Percentiles rank a stretch among this genome's conserved stretches.
These are phyloP conservation scores for Lepidurus apus DNA, from an alignment of 1,140 invertebrate genomes.

Conservation along the genomic window DNA sequence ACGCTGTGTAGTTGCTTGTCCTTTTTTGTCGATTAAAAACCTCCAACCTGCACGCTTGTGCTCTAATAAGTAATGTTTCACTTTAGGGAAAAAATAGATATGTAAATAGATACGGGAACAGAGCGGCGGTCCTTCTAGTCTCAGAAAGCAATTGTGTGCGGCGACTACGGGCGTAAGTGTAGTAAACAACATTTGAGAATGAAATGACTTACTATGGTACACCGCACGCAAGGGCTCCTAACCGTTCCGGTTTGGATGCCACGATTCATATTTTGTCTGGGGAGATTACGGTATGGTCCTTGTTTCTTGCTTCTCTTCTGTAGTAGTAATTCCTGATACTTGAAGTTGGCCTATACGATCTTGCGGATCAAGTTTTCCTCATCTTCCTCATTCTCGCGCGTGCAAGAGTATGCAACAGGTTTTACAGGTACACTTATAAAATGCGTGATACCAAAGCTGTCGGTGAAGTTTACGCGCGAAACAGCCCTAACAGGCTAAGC, in stretches of 20 bases:
- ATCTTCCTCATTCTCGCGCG: background rate
- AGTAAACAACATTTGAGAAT: background rate
- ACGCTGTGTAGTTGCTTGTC: background rate
- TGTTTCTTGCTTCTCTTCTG: background rate
- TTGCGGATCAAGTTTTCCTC: constrained; percentile 1
- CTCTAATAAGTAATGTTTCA: background rate
- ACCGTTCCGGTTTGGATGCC: background rate
- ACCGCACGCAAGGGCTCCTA: background rate
- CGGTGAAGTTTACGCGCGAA: background rate
- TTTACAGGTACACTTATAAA: background rate
- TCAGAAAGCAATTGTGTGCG: background rate
- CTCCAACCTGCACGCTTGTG: no score
- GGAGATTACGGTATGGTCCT: background rate
- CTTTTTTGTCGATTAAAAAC: background rate
- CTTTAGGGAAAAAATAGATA: background rate
- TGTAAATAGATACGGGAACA: background rate
- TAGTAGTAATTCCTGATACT: background rate
- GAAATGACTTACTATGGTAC: background rate
- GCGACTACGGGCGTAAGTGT: background rate
- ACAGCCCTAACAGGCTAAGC: background rate
- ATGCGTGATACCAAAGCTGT: background rate
- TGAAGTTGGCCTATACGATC: constrained; percentile 5
- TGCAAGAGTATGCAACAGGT: background rate
- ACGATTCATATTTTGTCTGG: background rate
- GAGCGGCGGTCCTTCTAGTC: background rate